These are phyloP conservation scores for Caerostris extrusa DNA, from an alignment of 1,140 invertebrate species.

Conservation along the genomic window DNA sequence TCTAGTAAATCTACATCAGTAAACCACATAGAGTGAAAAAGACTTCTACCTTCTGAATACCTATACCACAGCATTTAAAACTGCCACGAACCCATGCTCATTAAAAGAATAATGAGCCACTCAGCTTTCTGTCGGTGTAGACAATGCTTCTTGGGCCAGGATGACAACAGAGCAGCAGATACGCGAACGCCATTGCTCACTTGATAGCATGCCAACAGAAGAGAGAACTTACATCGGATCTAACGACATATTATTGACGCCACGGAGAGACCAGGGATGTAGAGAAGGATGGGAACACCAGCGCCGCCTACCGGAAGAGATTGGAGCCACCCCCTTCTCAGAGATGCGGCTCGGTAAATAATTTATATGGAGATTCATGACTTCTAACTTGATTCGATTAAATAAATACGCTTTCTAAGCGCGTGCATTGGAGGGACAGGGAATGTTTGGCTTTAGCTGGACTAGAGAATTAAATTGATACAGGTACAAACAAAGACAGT, in stretches of 20 bases:
- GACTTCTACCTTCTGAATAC: background rate
- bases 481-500: background rate
- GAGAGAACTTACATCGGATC: background rate
- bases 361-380: conserved; percentile 2
- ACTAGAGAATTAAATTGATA: background rate
- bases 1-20: background rate
- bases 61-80: background rate
- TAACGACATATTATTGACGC: conserved; percentile 53
- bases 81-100: background rate
- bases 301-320: conserved; percentile 32
- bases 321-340: background rate
- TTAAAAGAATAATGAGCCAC: background rate
- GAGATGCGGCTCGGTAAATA: background rate
- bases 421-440: background rate
- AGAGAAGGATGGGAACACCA: conserved; percentile 50
- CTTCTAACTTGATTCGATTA: background rate
- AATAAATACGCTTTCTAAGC: background rate
- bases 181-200: conserved; percentile 36
- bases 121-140: background rate
- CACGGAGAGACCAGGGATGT: background rate
- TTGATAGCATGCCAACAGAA: conserved; percentile 56
- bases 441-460: background rate
- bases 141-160: background rate
- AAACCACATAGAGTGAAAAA: background rate
- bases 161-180: background rate